A percentile compares a stretch with the other conserved stretches of the same genome.
Evolutionary conservation across 2,888 invertebrate species (phyloP).

Genomic region (Chrysomela aeneicollis): DNA sequence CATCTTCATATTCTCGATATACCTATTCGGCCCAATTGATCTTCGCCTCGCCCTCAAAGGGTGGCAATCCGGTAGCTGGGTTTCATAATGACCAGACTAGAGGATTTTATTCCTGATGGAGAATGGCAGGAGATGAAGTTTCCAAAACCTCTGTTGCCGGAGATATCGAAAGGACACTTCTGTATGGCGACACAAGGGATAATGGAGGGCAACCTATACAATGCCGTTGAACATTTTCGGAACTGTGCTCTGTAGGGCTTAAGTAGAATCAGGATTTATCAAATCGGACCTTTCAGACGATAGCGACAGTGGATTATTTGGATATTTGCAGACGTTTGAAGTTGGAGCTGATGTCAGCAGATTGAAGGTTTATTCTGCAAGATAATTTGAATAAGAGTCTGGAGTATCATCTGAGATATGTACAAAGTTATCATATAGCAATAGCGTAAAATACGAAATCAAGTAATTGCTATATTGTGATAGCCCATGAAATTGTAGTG

Average conservation of each 20-base stretch:
- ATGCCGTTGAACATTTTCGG: constrained; percentile 10
- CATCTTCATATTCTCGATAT: not conserved
- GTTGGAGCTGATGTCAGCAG: too few species aligned
- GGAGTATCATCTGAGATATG: too few species aligned
- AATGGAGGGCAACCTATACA: constrained; percentile 37
- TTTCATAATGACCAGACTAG: constrained; percentile 41
- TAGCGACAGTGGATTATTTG: too few species aligned
- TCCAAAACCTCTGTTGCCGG: constrained; percentile 47
- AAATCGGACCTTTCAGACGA: not conserved
- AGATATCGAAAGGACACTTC: constrained; percentile 45
- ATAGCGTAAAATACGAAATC: too few species aligned
- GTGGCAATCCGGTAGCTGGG: constrained; percentile 32
- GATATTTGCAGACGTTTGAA: too few species aligned
- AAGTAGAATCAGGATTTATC: constrained; percentile 8
- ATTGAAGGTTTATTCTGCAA: too few species aligned
- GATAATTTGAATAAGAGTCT: too few species aligned
- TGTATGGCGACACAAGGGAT: constrained; percentile 48
- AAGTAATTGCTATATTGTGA: too few species aligned
- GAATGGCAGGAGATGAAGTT: constrained; percentile 43
- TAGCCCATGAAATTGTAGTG: too few species aligned
- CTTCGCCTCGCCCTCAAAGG: constrained; percentile 13
- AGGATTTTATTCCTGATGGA: constrained; percentile 38
- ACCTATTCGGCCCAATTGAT: not conserved
- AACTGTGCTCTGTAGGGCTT: constrained; percentile 3
- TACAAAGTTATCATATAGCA: too few species aligned